phyloP scores from a whole-genome alignment of 2,888 invertebrate genomes.

The Phlogophora meticulosa region DNA sequence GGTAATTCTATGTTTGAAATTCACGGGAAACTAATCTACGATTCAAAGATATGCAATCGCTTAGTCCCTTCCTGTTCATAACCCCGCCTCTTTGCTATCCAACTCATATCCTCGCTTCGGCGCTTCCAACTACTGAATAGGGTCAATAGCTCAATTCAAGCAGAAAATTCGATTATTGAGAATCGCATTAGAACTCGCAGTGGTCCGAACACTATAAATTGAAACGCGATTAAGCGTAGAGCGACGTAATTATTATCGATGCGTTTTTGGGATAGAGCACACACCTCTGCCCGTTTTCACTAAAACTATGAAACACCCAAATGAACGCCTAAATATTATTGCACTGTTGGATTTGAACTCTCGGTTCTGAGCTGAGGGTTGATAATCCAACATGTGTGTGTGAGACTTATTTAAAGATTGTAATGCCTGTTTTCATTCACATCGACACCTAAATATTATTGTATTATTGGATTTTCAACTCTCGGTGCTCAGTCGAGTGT shows the following conservation, averaged over 20 bases:
- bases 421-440: too few species aligned
- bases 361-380: too few species aligned
- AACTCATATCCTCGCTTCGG: slow-evolving; percentile 27
- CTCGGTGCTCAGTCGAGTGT: too few species aligned
- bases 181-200: slow-evolving; percentile 38
- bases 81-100: slow-evolving; percentile 32
- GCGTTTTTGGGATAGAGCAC: not conserved
- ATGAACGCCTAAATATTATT: too few species aligned
- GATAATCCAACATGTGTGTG: too few species aligned
- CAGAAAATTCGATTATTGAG: slow-evolving; percentile 39
- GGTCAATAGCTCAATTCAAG: slow-evolving; percentile 45
- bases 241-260: slow-evolving; percentile 33
- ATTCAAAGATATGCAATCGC: slow-evolving; percentile 25
- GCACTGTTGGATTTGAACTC: too few species aligned
- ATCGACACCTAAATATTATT: too few species aligned
- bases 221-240: slow-evolving; percentile 30
- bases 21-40: not conserved
- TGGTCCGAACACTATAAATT: slow-evolving; percentile 38
- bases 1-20: slow-evolving; percentile 7
- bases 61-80: slow-evolving; percentile 17
- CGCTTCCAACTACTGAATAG: slow-evolving; percentile 29
- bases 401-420: too few species aligned
- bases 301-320: too few species aligned
- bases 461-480: too few species aligned
- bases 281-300: too few species aligned